These are phyloP conservation scores for Anorthoa munda DNA, from an alignment of 2,888 invertebrate species.

Conservation along the genomic window DNA sequence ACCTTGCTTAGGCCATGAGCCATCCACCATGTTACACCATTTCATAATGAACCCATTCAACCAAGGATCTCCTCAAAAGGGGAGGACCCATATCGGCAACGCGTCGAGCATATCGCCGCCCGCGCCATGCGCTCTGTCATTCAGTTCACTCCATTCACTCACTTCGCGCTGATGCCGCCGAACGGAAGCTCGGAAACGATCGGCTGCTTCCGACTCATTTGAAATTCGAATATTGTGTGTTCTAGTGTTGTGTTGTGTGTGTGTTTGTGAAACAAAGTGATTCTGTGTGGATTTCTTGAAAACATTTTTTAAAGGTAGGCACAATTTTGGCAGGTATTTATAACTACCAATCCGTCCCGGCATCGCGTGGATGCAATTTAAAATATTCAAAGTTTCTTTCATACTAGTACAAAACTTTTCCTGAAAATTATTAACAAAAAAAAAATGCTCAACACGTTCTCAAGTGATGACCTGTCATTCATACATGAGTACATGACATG, in stretches of 20 bases:
- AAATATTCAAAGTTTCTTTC: background rate
- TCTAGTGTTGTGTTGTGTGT: constrained; percentile 56
- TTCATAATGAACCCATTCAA: constrained; percentile 21
- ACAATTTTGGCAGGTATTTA: background rate
- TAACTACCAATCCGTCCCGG: background rate
- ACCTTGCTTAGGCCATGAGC: background rate
- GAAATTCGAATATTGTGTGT: constrained; percentile 44
- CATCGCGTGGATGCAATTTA: background rate
- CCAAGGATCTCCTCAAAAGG: constrained; percentile 62
- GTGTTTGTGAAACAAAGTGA: constrained; percentile 33
- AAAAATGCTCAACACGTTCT: background rate
- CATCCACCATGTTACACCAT: background rate
- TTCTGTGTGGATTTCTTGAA: constrained; percentile 9
- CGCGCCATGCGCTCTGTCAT: constrained; percentile 36
- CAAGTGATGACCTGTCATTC: background rate
- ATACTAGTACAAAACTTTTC: background rate
- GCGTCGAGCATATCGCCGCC: constrained; percentile 74
- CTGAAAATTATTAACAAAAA: background rate
- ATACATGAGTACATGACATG: no score
- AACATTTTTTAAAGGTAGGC: constrained; percentile 30
- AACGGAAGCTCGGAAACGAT: constrained; percentile 64
- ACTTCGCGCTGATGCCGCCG: constrained; percentile 69
- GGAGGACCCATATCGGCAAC: constrained; percentile 73
- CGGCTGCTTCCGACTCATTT: constrained; percentile 55
- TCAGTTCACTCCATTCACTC: constrained; percentile 60